Percentiles rank a stretch among this genome's conserved stretches.
Evolutionary conservation across 2,113 vertebrate species (phyloP).

Genomic region (human (Homo sapiens)): GRCh38 chr3:99967501-99968000

Average conservation of each 20-base stretch:
- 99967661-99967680: neutral
- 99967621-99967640: constrained; percentile 9
- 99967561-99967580: neutral
- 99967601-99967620: neutral
- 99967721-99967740: neutral
- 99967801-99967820: neutral
- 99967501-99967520: neutral
- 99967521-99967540: neutral
- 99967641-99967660: neutral
- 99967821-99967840: neutral
- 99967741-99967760: neutral
- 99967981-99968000: neutral
- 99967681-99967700: constrained; percentile 17
- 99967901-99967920: neutral
- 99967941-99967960: neutral
- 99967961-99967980: neutral
- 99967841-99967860: neutral
- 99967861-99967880: neutral
- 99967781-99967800: neutral
- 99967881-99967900: neutral
- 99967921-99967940: neutral
- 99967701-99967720: neutral
- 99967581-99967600: neutral
- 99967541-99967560: constrained; percentile 3
- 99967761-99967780: constrained; percentile 32